Base-by-base conservation (phyloP, 2,888 invertebrate genomes). In the Proisotoma minuta region DNA sequence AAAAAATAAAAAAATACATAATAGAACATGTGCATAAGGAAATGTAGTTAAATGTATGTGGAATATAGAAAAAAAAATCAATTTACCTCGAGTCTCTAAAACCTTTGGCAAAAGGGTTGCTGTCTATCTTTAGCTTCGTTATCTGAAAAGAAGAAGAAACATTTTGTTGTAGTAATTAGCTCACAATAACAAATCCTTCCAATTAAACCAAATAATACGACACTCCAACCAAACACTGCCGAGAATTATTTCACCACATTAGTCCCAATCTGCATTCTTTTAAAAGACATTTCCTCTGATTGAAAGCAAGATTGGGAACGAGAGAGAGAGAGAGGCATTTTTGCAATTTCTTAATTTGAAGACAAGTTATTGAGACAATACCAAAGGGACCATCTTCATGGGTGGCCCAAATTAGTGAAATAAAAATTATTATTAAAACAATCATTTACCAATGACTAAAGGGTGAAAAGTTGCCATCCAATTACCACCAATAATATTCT, bases 21-120 rank as follows among this genome's bases (percentile, higher is more conserved):
- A n/a, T n/a, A n/a, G n/a, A n/a, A n/a, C n/a, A n/a, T n/a, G n/a
- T n/a, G n/a, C n/a, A n/a, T n/a, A n/a, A n/a, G n/a, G n/a, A n/a
- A n/a, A n/a, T n/a, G n/a, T n/a, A n/a, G n/a, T n/a, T n/a, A n/a
- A n/a, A n/a, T n/a, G n/a, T n/a, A 34, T 34, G 34, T 34, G 8
- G 8, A 12, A 34, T 8, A 10, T 12, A 10, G 10, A 34, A 34
- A 12, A 10, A 34, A 34, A 10, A 34, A 8, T 34, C 12, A 12
- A 34, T 12, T 34, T 34, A 12, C 12, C 12, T 34, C 10, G 34
- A 34, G 82, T 97, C 97, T 75, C 97, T 84, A 81, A 97, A 97
- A 75, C 97, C 97, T 62, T 97, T 97, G 75, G 97, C 97, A 79
- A 97, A 97, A 76, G 97, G 97, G 83, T 97, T 97, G 82, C 94